phyloP scores from a whole-genome alignment of 1,140 invertebrate genomes.

The Zaprionus lachaisei region DNA sequence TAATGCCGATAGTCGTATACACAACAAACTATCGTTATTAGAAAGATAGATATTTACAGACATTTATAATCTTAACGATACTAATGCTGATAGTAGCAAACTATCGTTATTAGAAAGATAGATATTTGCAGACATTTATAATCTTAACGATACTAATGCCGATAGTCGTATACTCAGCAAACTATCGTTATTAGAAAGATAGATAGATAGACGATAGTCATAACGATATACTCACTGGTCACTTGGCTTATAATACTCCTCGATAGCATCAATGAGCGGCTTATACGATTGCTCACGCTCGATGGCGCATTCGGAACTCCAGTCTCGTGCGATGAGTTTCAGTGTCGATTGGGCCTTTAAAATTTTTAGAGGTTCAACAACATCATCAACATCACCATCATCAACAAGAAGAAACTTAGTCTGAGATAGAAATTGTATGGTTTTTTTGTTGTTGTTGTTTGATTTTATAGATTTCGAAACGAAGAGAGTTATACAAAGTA shows the following conservation, averaged over 20 bases:
- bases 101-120: too few relatives aligned
- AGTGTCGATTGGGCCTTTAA: slow-evolving; percentile 94
- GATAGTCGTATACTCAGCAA: not conserved
- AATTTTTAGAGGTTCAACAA: slow-evolving; percentile 84
- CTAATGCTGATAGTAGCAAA: not conserved
- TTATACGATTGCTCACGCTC: slow-evolving; percentile 96
- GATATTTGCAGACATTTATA: too few relatives aligned
- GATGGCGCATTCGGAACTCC: slow-evolving; percentile 92
- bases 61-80: not conserved
- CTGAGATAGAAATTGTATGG: slow-evolving; percentile 38
- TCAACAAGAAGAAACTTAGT: slow-evolving; percentile 67
- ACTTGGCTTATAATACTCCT: slow-evolving; percentile 89
- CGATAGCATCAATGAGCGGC: slow-evolving; percentile 95
- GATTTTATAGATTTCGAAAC: slow-evolving; percentile 1
- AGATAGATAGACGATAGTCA: not conserved
- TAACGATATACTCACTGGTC: slow-evolving; percentile 66
- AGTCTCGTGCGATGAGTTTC: slow-evolving; percentile 98
- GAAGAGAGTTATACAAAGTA: not conserved
- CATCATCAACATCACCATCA: slow-evolving; percentile 55
- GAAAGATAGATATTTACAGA: too few relatives aligned
- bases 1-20: not conserved
- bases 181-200: too few relatives aligned
- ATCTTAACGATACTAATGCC: not conserved
- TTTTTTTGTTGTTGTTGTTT: slow-evolving; percentile 21
- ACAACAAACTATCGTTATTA: too few relatives aligned